A percentile compares a stretch with the other conserved stretches of the same genome.
These are phyloP conservation scores for Tachina lurida DNA, from an alignment of 2,888 invertebrate genomes.

Conservation along the genomic window DNA sequence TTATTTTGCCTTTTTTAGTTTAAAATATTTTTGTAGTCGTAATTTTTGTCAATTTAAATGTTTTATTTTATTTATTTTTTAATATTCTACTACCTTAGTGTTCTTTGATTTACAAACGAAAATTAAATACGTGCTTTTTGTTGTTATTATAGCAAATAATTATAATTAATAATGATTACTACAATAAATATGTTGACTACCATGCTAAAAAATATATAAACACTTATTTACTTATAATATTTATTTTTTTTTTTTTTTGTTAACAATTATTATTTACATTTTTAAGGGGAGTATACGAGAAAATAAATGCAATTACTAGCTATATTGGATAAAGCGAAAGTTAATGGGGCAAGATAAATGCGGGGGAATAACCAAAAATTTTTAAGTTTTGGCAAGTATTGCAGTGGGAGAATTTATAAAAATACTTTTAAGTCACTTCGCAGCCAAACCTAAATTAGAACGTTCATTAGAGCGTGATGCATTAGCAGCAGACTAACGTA, in stretches of 20 bases:
- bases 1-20: conserved; percentile 24
- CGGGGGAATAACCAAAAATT: background rate
- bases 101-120: conserved; percentile 34
- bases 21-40: conserved; percentile 33
- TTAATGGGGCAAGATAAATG: background rate
- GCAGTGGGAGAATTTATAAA: background rate
- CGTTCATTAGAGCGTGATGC: no score
- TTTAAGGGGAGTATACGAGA: background rate
- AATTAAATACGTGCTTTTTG: conserved; percentile 33
- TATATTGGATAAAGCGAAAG: background rate
- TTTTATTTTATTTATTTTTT: background rate
- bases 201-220: conserved; percentile 51
- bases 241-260: background rate
- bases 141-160: conserved; percentile 31
- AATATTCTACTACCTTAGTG: conserved; percentile 24
- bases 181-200: conserved; percentile 49
- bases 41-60: background rate
- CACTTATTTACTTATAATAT: conserved; percentile 44
- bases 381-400: background rate
- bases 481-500: no score
- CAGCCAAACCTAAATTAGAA: no score
- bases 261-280: conserved; percentile 15
- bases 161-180: conserved; percentile 19
- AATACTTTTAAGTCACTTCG: no score
- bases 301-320: conserved; percentile 17